These are phyloP conservation scores for Chiloscyllium plagiosum DNA, from an alignment of 2,113 vertebrate genomes.

Conservation along the genomic window DNA sequence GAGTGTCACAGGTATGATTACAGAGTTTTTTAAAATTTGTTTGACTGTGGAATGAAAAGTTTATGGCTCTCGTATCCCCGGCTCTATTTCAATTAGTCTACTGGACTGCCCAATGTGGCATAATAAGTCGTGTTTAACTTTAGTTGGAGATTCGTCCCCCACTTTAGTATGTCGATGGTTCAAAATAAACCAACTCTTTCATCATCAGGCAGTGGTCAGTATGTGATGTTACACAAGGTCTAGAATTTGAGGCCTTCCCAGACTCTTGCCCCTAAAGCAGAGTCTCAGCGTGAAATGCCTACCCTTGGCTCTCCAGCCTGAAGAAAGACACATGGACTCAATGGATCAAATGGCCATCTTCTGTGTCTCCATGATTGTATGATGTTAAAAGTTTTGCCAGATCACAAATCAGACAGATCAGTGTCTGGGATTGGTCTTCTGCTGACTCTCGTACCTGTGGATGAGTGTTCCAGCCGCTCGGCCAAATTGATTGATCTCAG, in stretches of 20 bases:
- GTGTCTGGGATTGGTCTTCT: not conserved
- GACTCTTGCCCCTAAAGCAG: not conserved
- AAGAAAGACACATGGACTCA: conserved; percentile 32
- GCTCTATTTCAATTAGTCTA: not conserved
- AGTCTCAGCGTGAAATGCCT: not conserved
- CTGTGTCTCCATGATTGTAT: not conserved
- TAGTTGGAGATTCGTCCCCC: not conserved
- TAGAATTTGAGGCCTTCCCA: not conserved
- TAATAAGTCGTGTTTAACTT: not conserved
- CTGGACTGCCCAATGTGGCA: not conserved
- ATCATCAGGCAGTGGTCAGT: not conserved
- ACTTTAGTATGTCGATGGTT: not conserved
- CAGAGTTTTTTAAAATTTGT: not conserved
- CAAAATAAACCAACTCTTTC: not conserved
- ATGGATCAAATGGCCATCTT: not conserved
- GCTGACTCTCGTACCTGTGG: conserved; percentile 66
- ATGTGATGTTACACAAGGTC: not conserved
- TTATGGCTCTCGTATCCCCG: not conserved
- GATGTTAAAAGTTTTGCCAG: not conserved
- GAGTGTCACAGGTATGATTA: not conserved
- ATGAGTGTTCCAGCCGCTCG: conserved; percentile 83
- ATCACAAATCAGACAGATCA: not conserved
- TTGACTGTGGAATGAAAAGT: not conserved
- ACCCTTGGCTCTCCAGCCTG: not conserved
- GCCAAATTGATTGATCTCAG: conserved; percentile 79